Conservation (phyloP, 2,113 vertebrate genomes). For the Nyctereutes procyonoides region DNA sequence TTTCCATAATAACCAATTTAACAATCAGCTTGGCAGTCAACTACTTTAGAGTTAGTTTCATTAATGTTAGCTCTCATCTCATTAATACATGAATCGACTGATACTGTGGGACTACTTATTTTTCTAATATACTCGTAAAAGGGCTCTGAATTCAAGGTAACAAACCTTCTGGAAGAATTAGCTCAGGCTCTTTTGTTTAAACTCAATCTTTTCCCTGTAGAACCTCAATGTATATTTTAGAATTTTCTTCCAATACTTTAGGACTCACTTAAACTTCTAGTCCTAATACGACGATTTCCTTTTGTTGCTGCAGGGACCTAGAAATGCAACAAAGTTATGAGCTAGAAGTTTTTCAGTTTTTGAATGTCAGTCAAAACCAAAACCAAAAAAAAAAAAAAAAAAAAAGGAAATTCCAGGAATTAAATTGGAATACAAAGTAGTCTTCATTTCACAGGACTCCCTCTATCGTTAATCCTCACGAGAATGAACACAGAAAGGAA, state of each 20-base stretch:
- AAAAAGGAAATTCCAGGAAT: not conserved
- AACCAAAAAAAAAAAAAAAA: not conserved
- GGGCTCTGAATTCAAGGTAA: not conserved
- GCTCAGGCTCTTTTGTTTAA: not conserved
- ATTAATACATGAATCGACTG: not conserved
- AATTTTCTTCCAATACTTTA: not conserved
- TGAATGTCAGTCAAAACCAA: not conserved
- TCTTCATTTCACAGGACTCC: not conserved
- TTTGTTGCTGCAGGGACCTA: not conserved
- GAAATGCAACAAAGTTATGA: not conserved
- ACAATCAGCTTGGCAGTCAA: not conserved
- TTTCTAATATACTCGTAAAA: not conserved
- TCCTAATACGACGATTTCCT: not conserved
- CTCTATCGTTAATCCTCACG: not conserved
- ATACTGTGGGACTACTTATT: not conserved
- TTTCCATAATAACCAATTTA: not conserved
- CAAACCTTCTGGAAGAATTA: not conserved
- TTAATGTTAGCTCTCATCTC: not conserved
- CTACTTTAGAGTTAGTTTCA: slow-evolving; percentile 44
- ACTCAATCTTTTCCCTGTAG: not conserved
- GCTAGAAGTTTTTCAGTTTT: not conserved
- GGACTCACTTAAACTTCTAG: not conserved
- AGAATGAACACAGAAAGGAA: not conserved
- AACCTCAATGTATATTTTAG: not conserved
- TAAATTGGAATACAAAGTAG: not conserved